Conservation (phyloP, 1,140 invertebrate genomes). For the Diprion similis region DNA sequence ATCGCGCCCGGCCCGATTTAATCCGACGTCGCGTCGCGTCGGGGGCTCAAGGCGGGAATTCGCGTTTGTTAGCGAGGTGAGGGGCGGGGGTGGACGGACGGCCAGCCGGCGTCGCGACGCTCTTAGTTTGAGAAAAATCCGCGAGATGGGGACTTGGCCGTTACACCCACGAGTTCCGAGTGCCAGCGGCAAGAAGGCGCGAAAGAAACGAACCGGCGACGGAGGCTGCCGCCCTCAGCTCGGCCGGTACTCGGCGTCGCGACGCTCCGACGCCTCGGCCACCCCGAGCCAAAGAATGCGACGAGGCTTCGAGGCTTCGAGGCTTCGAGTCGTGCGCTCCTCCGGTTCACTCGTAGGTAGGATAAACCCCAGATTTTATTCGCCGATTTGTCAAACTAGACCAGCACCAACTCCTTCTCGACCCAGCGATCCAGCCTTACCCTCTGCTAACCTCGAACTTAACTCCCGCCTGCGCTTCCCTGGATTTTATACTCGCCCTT, state of each 20-base stretch:
- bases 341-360: too few relatives aligned
- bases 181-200: neutral
- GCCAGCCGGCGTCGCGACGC: slow-evolving; percentile 51
- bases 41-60: neutral
- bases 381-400: too few relatives aligned
- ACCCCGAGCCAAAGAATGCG: too few relatives aligned
- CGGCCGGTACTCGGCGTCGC: neutral
- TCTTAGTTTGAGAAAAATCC: slow-evolving; percentile 55
- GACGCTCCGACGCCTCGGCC: too few relatives aligned
- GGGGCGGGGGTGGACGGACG: neutral
- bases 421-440: too few relatives aligned
- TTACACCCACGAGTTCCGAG: slow-evolving; percentile 23
- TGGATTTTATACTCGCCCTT: too few relatives aligned
- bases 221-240: neutral
- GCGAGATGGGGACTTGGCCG: slow-evolving; percentile 55
- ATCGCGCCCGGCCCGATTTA: slow-evolving; percentile 10
- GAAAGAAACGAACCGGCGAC: neutral
- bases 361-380: too few relatives aligned
- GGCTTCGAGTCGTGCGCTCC: too few relatives aligned
- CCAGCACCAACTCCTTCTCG: too few relatives aligned
- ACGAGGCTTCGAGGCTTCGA: too few relatives aligned
- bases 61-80: neutral
- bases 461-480: too few relatives aligned
- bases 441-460: too few relatives aligned
- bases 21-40: slow-evolving; percentile 24